Evolutionary conservation across 2,797 vertebrate species (phyloP).

Genomic region (Anniella stebbinsi): DNA sequence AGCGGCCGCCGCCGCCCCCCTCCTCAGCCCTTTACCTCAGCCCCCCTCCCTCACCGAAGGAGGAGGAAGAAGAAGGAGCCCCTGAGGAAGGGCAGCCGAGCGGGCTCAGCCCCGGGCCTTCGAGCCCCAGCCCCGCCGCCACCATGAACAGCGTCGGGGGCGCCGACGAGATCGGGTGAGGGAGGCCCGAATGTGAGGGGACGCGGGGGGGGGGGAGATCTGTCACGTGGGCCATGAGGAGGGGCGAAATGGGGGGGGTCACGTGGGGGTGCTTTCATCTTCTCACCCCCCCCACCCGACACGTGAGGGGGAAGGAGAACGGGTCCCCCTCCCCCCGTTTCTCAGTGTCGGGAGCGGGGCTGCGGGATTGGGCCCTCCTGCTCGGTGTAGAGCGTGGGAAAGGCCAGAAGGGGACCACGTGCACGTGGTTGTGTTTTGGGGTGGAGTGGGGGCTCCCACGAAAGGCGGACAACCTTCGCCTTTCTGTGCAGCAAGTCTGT

Average conservation of each 20-base stretch:
- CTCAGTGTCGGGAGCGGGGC: not conserved
- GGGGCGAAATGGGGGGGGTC: not conserved
- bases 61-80: conserved; percentile 42
- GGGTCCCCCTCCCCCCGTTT: not conserved
- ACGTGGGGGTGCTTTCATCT: not conserved
- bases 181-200: not conserved
- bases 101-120: conserved; percentile 73
- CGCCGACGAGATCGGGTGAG: conserved; percentile 98
- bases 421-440: too few relatives aligned
- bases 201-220: too few relatives aligned
- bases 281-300: too few relatives aligned
- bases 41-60: conserved; percentile 49
- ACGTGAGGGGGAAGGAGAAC: too few relatives aligned
- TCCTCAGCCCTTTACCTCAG: not conserved
- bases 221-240: not conserved
- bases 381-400: too few relatives aligned
- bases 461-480: too few relatives aligned
- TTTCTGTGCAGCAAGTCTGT: too few relatives aligned
- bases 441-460: too few relatives aligned
- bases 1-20: not conserved
- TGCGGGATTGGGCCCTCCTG: too few relatives aligned
- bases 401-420: too few relatives aligned
- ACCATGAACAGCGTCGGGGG: conserved; percentile 95
- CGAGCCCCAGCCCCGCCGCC: conserved; percentile 76
- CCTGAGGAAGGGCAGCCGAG: conserved; percentile 67